Evolutionary conservation across 2,113 vertebrate species (phyloP), one percentile per base, ranked within the genome.

Genomic region (Pachyramphus minor): DNA sequence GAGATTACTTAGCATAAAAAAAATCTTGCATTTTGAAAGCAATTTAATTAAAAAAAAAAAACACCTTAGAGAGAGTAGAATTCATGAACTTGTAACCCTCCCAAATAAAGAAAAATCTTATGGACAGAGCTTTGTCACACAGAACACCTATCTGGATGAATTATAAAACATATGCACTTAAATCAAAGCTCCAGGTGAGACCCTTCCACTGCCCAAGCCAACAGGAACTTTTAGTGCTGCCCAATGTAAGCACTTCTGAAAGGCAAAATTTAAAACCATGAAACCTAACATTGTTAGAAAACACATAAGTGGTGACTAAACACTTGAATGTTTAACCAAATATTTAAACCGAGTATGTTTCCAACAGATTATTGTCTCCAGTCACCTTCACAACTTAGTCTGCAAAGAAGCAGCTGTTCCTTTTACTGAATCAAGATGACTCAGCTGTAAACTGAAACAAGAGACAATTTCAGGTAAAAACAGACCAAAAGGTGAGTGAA

Each of bases 91-190:
- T 3, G 6, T 27, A 87, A 64, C 11, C 5, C 56, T 80, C 28
- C 42, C 63, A 80, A 76, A 49, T 13, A 56, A 67, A 14, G 7
- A 25, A 28, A 11, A 8, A 14, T 27, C n/a, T 56, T 12, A 14
- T 4, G 22, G 22, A 35, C 41, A 33, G 63, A 33, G 69, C 31
- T 31, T 11, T 13, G 20, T 41, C 67, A 79, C n/a, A 49, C 4
- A 80, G 22, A 87, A 28, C 18, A 80, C 3, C 23, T 8, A 13
- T 14, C 28, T 67, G 27, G 56, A 16, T 41, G 22, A 58, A 49
- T 59, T 1, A 2, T 15, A 56, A 53, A 42, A 33, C 9, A 7
- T 0, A 0, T 4, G 19, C 16, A 63, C 44, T 25, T 14, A 33
- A 55, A 84, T 49, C 24, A 63, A 78, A 74, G 50, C 18, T 84